Conservation (phyloP, 2,888 invertebrate genomes). For the Buathra laborator region DNA sequence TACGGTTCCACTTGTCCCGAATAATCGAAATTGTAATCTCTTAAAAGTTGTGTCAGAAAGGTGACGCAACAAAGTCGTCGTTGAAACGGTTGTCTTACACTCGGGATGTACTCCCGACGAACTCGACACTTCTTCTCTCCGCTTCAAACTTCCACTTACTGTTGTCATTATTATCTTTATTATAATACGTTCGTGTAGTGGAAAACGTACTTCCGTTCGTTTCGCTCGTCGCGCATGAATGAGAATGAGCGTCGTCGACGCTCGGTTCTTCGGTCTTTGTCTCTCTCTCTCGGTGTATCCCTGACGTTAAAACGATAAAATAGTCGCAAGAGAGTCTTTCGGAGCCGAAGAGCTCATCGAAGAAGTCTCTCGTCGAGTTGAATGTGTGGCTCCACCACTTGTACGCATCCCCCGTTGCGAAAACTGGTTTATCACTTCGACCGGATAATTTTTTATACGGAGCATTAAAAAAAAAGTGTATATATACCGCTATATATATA, state of each 20-base stretch:
- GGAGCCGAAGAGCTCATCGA: slow-evolving; percentile 11
- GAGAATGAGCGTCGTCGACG: slow-evolving; percentile 55
- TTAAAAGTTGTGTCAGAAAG: too few species aligned
- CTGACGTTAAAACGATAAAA: slow-evolving; percentile 13
- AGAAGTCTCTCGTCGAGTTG: slow-evolving; percentile 38
- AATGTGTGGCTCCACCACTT: slow-evolving; percentile 31
- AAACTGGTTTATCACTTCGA: slow-evolving; percentile 55
- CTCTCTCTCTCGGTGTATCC: neutral
- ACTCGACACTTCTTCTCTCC: slow-evolving; percentile 1
- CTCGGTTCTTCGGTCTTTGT: neutral
- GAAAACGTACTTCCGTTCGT: slow-evolving; percentile 64
- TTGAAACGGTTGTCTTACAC: neutral
- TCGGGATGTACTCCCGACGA: neutral
- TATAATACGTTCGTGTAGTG: slow-evolving; percentile 47
- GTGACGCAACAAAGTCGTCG: neutral
- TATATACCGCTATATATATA: neutral
- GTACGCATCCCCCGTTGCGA: slow-evolving; percentile 28
- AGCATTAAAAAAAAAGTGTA: neutral
- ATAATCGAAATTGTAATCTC: too few species aligned
- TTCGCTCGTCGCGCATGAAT: slow-evolving; percentile 53
- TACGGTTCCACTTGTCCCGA: too few species aligned
- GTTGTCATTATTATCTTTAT: slow-evolving; percentile 42
- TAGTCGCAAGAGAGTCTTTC: slow-evolving; percentile 7
- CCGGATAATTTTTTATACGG: slow-evolving; percentile 11
- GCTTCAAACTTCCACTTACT: neutral